Evolutionary conservation across 2,888 invertebrate genomes (phyloP).

Genomic region (Cepaea hortensis): DNA sequence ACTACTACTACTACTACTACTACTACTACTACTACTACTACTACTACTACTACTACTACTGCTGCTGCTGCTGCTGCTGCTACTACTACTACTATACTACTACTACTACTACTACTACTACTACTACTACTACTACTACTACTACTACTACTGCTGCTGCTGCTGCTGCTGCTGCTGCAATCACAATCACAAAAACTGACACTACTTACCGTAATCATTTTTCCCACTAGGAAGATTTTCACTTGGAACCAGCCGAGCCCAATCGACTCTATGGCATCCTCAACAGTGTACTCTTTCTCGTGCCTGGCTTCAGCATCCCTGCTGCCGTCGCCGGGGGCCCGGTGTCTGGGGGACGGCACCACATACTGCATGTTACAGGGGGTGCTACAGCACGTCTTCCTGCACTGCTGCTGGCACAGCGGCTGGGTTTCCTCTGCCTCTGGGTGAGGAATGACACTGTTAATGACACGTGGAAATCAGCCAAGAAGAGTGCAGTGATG

Average conservation of each 20-base stretch:
- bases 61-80: not conserved
- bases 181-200: too few species aligned
- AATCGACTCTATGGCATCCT: conserved; percentile 70
- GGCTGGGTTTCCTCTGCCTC: not conserved
- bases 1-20: conserved; percentile 14
- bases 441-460: not conserved
- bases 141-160: too few species aligned
- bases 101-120: not conserved
- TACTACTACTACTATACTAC: too few species aligned
- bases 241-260: conserved; percentile 72
- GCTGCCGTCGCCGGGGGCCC: not conserved
- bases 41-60: not conserved
- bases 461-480: not conserved
- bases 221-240: conserved; percentile 63
- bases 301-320: not conserved
- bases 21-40: conserved; percentile 19
- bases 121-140: conserved; percentile 8
- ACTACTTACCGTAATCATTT: conserved; percentile 65
- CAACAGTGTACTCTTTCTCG: conserved; percentile 59
- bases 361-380: conserved; percentile 42
- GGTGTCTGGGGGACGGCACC: conserved; percentile 35
- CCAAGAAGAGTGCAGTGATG: not conserved
- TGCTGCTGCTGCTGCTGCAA: too few species aligned
- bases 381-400: not conserved
- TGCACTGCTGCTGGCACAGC: not conserved